Evolutionary conservation across 2,888 invertebrate species (phyloP), one percentile per base, ranked within the genome.

Genomic region (Trichacis sp.): DNA sequence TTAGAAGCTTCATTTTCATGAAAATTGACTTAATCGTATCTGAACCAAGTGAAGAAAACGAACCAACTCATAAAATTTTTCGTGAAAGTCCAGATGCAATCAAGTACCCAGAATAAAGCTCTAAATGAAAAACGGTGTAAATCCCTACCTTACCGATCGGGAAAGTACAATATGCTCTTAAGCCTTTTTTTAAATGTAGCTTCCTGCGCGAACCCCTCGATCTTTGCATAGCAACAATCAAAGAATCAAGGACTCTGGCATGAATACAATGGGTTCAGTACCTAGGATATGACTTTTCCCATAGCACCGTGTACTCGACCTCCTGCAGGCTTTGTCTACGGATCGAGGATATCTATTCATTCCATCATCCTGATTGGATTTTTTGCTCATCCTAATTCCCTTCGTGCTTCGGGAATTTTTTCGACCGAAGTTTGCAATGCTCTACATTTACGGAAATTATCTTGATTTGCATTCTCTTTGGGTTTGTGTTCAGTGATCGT

Each of bases 231-330:
- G n/a, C n/a, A 24, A 24, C 24, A 24, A 24, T 24, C 74, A 72
- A 73, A 60, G 68, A 73, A 70, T 76, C 78, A 78, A 78, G 78
- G 75, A 76, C 77, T 75, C 71, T 69, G 71, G 68, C 68, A 66
- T 62, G 75, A 78, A 78, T 74, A 78, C 78, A 78, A 78, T 77
- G 74, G 75, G 74, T 77, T 77, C 77, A 70, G 71, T 69, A 74
- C 73, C 76, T 73, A 73, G 74, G 72, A 69, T 75, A 77, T 77
- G 74, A 75, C 76, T 76, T 75, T 75, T 74, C 75, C 70, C 60
- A 71, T 64, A 61, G 70, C 69, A 68, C 69, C 65, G 70, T 69
- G 57, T 52, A 30, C 29, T 68, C 68, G 29, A 9, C 49, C 66
- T 72, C 72, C 68, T 72, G 71, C 73, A 69, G 71, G 73, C 73